Conservation (phyloP, 92 coral and sea anemone genomes). For the Desmophyllum pertusum region DNA sequence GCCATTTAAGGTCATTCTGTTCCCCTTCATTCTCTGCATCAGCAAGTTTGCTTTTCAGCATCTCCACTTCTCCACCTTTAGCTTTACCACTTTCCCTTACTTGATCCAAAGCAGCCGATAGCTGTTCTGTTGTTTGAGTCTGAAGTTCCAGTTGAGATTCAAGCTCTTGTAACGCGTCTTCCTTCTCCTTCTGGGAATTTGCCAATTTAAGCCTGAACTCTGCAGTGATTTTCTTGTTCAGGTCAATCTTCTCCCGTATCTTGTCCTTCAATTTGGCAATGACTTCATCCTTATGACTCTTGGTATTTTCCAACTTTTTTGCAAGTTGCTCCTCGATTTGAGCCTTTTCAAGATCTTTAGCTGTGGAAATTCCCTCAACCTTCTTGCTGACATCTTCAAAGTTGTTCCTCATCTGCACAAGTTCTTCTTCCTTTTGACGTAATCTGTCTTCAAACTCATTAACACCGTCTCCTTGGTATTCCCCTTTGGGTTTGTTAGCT, state of each 20-base stretch:
- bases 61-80: slow-evolving; percentile 67
- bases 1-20: slow-evolving; percentile 81
- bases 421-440: slow-evolving; percentile 52
- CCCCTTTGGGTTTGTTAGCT: slow-evolving; percentile 18
- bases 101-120: slow-evolving; percentile 64
- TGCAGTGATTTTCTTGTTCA: slow-evolving; percentile 66
- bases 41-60: slow-evolving; percentile 63
- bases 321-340: slow-evolving; percentile 74
- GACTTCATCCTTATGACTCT: slow-evolving; percentile 82
- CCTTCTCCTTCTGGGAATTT: slow-evolving; percentile 64
- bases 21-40: slow-evolving; percentile 69
- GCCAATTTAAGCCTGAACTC: slow-evolving; percentile 67
- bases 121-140: slow-evolving; percentile 46
- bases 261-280: slow-evolving; percentile 82
- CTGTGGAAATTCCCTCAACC: slow-evolving; percentile 62
- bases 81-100: slow-evolving; percentile 47
- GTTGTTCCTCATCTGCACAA: slow-evolving; percentile 38
- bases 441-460: slow-evolving; percentile 23
- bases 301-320: slow-evolving; percentile 74
- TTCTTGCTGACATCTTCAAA: slow-evolving; percentile 66
- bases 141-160: slow-evolving; percentile 56
- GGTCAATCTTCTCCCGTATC: slow-evolving; percentile 71
- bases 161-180: slow-evolving; percentile 44
- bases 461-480: slow-evolving; percentile 14
- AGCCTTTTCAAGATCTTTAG: slow-evolving; percentile 75